Conservation (phyloP, 1,140 invertebrate species). For the Drosophila mojavensis region DNA sequence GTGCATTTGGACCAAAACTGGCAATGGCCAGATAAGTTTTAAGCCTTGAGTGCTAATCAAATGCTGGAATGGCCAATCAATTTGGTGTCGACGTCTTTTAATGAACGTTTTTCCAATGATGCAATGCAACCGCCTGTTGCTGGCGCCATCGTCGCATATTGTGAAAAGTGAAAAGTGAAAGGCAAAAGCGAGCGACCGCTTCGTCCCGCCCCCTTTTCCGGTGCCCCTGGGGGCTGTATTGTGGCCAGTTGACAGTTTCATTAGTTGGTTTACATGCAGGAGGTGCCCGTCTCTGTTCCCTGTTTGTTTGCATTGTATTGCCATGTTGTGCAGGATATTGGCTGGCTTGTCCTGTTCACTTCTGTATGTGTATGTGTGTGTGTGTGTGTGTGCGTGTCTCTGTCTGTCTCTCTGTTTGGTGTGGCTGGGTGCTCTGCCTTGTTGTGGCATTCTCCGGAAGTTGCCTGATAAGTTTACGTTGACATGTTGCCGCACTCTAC, state of each 20-base stretch:
- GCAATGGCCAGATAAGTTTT: constrained; percentile 62
- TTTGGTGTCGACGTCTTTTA: constrained; percentile 66
- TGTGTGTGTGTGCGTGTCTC: background rate
- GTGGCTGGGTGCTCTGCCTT: constrained; percentile 44
- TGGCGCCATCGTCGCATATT: background rate
- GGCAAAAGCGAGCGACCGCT: constrained; percentile 2
- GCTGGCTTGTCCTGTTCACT: constrained; percentile 43
- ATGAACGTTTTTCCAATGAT: constrained; percentile 47
- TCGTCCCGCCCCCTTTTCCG: background rate
- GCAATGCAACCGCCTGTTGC: constrained; percentile 36
- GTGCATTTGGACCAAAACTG: constrained; percentile 24
- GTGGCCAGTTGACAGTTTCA: constrained; percentile 79
- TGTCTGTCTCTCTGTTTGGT: background rate
- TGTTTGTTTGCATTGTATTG: constrained; percentile 75
- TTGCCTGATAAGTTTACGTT: constrained; percentile 73
- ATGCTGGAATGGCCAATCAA: constrained; percentile 61
- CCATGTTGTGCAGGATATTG: constrained; percentile 80
- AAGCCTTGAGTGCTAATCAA: constrained; percentile 74
- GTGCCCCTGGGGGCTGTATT: constrained; percentile 35
- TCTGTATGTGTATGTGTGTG: background rate
- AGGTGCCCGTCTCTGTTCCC: constrained; percentile 32
- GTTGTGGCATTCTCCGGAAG: constrained; percentile 69
- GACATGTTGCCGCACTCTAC: constrained; percentile 44
- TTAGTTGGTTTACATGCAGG: constrained; percentile 76
- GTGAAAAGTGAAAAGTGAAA: constrained; percentile 7